Conservation (phyloP, 2,797 vertebrate genomes). For the Sardinella longiceps region DNA sequence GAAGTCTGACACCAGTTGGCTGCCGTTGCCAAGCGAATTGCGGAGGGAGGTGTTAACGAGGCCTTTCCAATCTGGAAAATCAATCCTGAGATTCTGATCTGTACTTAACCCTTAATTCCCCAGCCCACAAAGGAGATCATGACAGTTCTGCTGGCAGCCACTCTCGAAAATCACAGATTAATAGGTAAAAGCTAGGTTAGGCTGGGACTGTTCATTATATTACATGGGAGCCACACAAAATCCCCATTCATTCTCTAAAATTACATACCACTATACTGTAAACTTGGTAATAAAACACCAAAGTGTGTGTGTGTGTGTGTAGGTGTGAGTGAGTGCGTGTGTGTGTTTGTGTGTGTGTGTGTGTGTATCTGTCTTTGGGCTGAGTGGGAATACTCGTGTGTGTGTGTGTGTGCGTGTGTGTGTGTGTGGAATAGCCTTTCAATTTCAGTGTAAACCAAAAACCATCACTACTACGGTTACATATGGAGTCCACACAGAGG, state of each 20-base stretch:
- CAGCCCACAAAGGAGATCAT: slow-evolving; percentile 9
- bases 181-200: neutral
- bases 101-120: slow-evolving; percentile 39
- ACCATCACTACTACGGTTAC: neutral
- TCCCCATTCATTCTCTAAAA: neutral
- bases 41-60: neutral
- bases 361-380: neutral
- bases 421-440: neutral
- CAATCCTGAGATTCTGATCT: slow-evolving; percentile 32
- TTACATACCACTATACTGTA: neutral
- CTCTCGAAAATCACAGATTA: neutral
- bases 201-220: neutral
- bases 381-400: too few species aligned
- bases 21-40: neutral
- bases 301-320: neutral
- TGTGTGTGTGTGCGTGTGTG: neutral
- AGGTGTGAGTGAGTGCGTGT: neutral
- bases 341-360: neutral
- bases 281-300: slow-evolving; percentile 2
- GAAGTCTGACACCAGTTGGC: neutral
- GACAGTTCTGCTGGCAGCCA: neutral
- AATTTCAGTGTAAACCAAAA: neutral
- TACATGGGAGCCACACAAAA: neutral
- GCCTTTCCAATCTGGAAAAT: slow-evolving; percentile 35
- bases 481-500: neutral